These are phyloP conservation scores for Zaprionus tsacasi DNA, from an alignment of 1,140 invertebrate species.

Conservation along the genomic window DNA sequence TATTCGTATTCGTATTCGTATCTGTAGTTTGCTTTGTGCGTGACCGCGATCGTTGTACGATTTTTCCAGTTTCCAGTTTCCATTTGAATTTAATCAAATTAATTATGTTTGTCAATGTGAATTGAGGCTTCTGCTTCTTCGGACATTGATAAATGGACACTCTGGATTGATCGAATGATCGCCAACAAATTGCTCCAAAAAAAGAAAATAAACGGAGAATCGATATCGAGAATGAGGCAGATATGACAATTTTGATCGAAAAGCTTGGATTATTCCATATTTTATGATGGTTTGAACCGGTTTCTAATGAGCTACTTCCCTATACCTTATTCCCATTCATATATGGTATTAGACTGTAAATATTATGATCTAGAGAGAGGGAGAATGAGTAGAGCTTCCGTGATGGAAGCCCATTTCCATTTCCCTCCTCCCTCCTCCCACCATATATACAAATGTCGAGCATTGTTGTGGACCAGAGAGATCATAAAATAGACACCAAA, in stretches of 20 bases:
- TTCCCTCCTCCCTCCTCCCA: slow-evolving; percentile 32
- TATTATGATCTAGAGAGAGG: slow-evolving; percentile 61
- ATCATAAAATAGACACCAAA: slow-evolving; percentile 74
- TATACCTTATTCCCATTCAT: not conserved
- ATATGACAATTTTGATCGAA: slow-evolving; percentile 39
- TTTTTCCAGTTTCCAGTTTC: slow-evolving; percentile 43
- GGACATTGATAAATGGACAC: slow-evolving; percentile 78
- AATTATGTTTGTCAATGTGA: slow-evolving; percentile 77
- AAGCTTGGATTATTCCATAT: slow-evolving; percentile 62
- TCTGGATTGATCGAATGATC: slow-evolving; percentile 47
- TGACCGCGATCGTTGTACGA: slow-evolving; percentile 56
- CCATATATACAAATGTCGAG: slow-evolving; percentile 54
- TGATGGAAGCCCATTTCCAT: slow-evolving; percentile 64
- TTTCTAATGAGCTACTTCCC: slow-evolving; percentile 17
- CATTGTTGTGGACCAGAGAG: slow-evolving; percentile 51
- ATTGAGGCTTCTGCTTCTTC: slow-evolving; percentile 49
- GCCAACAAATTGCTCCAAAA: slow-evolving; percentile 53
- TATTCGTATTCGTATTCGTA: slow-evolving; percentile 15
- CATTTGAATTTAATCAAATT: slow-evolving; percentile 82
- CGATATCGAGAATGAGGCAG: not conserved
- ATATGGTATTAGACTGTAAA: slow-evolving; percentile 11
- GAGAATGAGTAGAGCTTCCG: slow-evolving; percentile 78
- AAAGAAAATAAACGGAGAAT: slow-evolving; percentile 17
- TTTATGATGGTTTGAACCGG: slow-evolving; percentile 68
- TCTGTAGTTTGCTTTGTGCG: slow-evolving; percentile 41